These are phyloP conservation scores for Pseudochirops cupreus DNA, from an alignment of 2,797 vertebrate genomes.

Conservation along the genomic window DNA sequence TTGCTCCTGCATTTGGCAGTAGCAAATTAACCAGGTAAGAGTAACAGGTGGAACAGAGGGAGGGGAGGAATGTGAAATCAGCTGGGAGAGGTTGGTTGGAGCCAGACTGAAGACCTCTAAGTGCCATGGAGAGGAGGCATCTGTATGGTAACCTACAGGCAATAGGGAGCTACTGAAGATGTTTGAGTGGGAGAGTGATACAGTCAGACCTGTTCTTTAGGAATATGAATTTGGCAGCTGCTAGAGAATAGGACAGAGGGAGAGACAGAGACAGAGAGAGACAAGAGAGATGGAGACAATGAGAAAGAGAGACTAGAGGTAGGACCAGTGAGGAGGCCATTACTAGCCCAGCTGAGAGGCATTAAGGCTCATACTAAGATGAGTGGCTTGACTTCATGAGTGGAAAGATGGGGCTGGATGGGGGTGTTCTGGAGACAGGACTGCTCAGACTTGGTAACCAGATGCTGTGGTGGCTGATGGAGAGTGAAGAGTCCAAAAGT, in stretches of 20 bases:
- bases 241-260: background rate
- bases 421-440: too few relatives aligned
- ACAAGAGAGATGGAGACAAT: too few relatives aligned
- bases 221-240: constrained; percentile 13
- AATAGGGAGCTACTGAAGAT: background rate
- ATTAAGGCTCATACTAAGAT: too few relatives aligned
- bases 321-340: too few relatives aligned
- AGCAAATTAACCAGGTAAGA: background rate
- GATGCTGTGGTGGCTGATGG: too few relatives aligned
- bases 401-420: too few relatives aligned
- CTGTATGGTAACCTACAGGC: background rate
- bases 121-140: background rate
- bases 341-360: too few relatives aligned
- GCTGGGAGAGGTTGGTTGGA: background rate
- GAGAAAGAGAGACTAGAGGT: too few relatives aligned
- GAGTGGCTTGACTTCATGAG: too few relatives aligned
- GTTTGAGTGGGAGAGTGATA: background rate
- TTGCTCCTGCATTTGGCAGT: background rate
- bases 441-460: too few relatives aligned
- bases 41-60: background rate
- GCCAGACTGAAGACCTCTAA: background rate
- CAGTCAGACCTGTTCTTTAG: background rate
- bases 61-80: background rate
- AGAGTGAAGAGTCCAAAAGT: too few relatives aligned
- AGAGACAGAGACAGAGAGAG: background rate